Conservation (phyloP, 2,113 vertebrate species). For the Glareola pratincola region DNA sequence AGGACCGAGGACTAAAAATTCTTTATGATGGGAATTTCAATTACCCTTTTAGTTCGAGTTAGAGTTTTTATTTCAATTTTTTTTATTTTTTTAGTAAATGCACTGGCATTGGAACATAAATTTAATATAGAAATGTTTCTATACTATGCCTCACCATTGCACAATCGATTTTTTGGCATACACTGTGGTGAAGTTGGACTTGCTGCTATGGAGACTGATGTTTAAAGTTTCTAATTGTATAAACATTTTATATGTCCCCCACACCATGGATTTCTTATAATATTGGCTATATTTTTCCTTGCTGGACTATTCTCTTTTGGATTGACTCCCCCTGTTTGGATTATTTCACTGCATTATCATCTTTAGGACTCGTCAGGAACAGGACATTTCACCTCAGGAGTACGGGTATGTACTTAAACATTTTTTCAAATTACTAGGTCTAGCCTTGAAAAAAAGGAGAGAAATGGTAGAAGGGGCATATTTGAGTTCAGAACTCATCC, state of each 20-base stretch:
- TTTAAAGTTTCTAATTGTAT: constrained; percentile 84
- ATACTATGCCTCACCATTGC: constrained; percentile 83
- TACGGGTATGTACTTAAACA: constrained; percentile 82
- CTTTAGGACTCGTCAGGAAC: constrained; percentile 86
- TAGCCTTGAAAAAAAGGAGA: constrained; percentile 53
- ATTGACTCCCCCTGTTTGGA: constrained; percentile 86
- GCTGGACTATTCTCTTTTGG: constrained; percentile 85
- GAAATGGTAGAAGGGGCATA: constrained; percentile 22
- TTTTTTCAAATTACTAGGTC: constrained; percentile 77
- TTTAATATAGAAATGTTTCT: constrained; percentile 76
- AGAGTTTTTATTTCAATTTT: constrained; percentile 81
- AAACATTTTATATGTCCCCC: constrained; percentile 83
- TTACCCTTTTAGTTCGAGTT: constrained; percentile 76
- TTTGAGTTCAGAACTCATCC: neutral
- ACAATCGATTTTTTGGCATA: constrained; percentile 77
- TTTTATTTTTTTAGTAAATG: constrained; percentile 81
- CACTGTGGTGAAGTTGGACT: constrained; percentile 81
- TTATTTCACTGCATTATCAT: constrained; percentile 87
- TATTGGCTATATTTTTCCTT: constrained; percentile 86
- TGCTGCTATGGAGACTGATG: constrained; percentile 82
- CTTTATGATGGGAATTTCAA: constrained; percentile 70
- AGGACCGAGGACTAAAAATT: constrained; percentile 71
- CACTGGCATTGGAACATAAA: constrained; percentile 83
- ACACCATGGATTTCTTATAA: constrained; percentile 84
- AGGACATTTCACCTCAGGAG: constrained; percentile 87